Base-by-base conservation (phyloP, 1,140 invertebrate genomes). In the Oedothorax gibbosus region DNA sequence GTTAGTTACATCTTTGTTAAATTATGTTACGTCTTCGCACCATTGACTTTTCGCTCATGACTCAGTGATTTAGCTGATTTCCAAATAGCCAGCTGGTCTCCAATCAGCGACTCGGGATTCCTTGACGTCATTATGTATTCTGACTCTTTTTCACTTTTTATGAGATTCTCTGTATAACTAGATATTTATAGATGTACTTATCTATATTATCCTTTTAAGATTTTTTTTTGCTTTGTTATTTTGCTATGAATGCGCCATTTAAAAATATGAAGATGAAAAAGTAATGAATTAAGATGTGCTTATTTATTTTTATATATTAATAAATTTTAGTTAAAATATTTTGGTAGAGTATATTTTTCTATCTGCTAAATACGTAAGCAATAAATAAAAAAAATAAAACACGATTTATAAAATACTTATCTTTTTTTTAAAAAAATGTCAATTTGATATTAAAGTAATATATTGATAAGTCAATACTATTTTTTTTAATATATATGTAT, bases 41-140 rank as follows among this genome's bases (percentile, higher is more conserved):
- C 80, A 82, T 82, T 82, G 80, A 82, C 21, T 73, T 35, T 35
- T 11, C 21, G 56, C 80, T 12, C 80, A 65, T 82, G 80, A 82
- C 54, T 82, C 69, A 82, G 69, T 73, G 69, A 56, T 64, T 64
- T 64, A 69, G 57, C 53, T 73, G 54, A 73, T 82, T 82, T 82
- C 80, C 80, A 82, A 82, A 82, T 73, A 73, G 64, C 77, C 66
- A 82, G 57, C 66, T 73, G 65, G 62, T 82, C 56, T 73, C 68
- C 69, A 73, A 79, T 79, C 77, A 66, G 64, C 35, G 51, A 66
- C 64, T 53, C 21, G 50, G 75, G 65, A 65, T 62, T 77, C 65
- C 18, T 66, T 14, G 35, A 54, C 77, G 77, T 66, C 77, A 79
- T 79, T 66, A 66, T 68, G 10, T 66, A 66, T 79, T 68, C 64